Evolutionary conservation across 2,888 invertebrate genomes (phyloP), one percentile per base, ranked within the genome.

Genomic region (Leptopterna dolabrata): DNA sequence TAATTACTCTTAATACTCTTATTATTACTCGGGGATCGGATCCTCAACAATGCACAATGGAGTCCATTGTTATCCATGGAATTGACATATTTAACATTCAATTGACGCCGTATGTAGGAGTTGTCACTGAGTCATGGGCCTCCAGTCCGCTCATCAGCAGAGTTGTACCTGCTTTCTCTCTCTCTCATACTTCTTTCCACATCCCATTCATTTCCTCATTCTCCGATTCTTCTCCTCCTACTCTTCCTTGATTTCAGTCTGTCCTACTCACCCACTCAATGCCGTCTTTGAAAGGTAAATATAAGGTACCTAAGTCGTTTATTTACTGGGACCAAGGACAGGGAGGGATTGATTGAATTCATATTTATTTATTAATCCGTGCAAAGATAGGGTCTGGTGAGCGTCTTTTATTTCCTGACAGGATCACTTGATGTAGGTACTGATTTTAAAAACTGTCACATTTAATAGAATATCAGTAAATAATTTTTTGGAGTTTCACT

Each of bases 11-110:
- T 87, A 87, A 87, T 87, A 80, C 80, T 78, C 80, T 41, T 55
- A 86, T 86, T 86, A 76, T 86, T 86, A 86, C 86, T 76, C 63
- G 11, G 24, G 24, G 76, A 85, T 73, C 45, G 30, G 73, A 73
- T 63, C 83, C 76, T 45, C 45, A 30, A 87, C 86, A 87, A 87
- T 87, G 76, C 86, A 87, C 86, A 87, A 87, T 87, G 71, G 86
- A 80, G 36, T 47, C 86, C 86, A 87, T 87, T 87, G 86, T 87
- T 80, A 80, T 45, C 78, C 71, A 24, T 41, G 45, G 30, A 80
- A 87, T 87, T 87, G 86, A 87, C 86, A 80, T 87, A 87, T 87
- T 87, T 80, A 87, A 87, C 80, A 76, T 87, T 87, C 78, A 87
- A 87, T 87, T 87, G 86, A 87, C 80, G 70, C 43, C 45, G 85